Base-by-base conservation (phyloP, 2,113 vertebrate species). In the Lipophrys pholis region DNA sequence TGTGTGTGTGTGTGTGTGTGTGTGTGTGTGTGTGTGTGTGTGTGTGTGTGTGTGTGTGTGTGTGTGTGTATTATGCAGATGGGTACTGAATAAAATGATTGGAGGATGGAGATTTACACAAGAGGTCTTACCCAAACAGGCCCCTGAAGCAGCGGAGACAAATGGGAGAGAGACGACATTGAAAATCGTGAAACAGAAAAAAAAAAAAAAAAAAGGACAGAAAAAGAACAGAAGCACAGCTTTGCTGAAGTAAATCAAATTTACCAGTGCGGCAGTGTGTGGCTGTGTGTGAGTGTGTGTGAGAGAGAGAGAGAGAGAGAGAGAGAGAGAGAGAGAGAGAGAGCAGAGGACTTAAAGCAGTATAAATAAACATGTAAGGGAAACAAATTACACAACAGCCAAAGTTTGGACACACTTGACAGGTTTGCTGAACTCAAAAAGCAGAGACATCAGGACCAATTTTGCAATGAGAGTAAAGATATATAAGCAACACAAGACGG, bases 101-200 rank as follows among this genome's bases (percentile, higher is more conserved):
- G 46, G 45, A 76, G 42, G 50, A 69, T 53, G 73, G 68, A 53
- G 66, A 78, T 67, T 78, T 72, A 76, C 51, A 67, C 72, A 78
- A 74, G 73, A 87, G 70, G 46, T 95, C 95, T 96, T 96, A 96
- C 94, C 95, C 91, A 94, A 95, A 95, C n/a, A 94, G 93, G 94
- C 94, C 95, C 93, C 95, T 96, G 93, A 87, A 91, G 89, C 87
- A 88, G 81, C 86, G 74, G 82, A 93, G 89, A 94, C 92, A 85
- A 90, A 92, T 68, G 82, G 90, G 46, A 90, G 86, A 94, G 78
- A 94, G 82, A 93, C 66, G 87, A 89, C 87, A 91, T 82, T 88
- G 78, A 92, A 92, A 87, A 92, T 77, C 46, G 73, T 74, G 77
- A 78, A 83, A 81, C 83, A 81, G 8, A 76, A 74, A 78, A 65